Base-by-base conservation (phyloP, 2,113 vertebrate species). In the Synodontis membranacea region DNA sequence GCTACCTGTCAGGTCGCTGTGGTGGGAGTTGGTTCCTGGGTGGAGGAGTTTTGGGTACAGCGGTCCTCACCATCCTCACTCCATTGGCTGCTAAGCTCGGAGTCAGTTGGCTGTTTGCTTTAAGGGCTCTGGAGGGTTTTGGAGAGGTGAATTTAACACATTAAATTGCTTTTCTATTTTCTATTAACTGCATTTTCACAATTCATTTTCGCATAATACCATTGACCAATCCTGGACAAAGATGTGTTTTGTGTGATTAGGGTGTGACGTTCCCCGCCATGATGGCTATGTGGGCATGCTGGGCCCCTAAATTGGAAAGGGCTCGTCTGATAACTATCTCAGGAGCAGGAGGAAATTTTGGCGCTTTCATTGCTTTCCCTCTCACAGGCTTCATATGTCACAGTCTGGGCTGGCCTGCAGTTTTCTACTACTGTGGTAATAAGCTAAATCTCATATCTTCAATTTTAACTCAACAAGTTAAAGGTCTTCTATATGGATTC, bases 401-500 rank as follows among this genome's bases (percentile, higher is more conserved):
- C 17, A 91, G 64, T 0, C 82, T 96, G 82, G 96, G 96, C 84
- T 97, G 96, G 96, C 96, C 96, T 23, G 93, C 94, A 1, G 95
- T 97, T 80, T 97, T 97, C 94, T 97, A 97, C 87, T 86, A 94
- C 78, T 97, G 95, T 87, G 96, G 96, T 97, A 90, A 95, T 92
- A 5, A 52, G 60, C 8, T 34, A 39, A 9, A 3, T 39, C 9
- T 46, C 80, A 52, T 64, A 80, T 60, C 5, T 37, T 48, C 25
- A 44, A 11, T 75, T 52, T 50, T 34, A 39, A 50, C 46, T 39
- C 66, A 75, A 28, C 70, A n/a, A n/a, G n/a, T n/a, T n/a, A n/a
- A n/a, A n/a, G n/a, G n/a, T n/a, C n/a, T n/a, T n/a, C n/a, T n/a
- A n/a, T n/a, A n/a, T n/a, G n/a, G n/a, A n/a, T n/a, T n/a, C n/a